Evolutionary conservation across 2,888 invertebrate species (phyloP), one percentile per base, ranked within the genome.

Genomic region (Drosophila fungiperda): DNA sequence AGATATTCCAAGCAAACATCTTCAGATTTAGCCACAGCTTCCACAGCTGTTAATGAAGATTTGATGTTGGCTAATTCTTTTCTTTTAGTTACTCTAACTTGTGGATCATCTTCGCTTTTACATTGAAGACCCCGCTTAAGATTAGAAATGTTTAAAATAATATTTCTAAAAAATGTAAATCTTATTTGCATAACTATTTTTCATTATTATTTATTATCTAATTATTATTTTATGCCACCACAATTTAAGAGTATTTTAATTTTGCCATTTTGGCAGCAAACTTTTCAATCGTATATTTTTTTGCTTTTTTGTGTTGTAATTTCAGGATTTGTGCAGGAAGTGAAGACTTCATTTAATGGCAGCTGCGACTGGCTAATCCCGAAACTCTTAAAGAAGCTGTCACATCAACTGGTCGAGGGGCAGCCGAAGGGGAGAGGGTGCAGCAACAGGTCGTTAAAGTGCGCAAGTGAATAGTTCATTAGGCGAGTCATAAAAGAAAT

Each of bases 391-490:
- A 83, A 80, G 70, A 80, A 80, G 80, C 76, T 80, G 80, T 80
- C 80, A 80, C 71, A 32, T 55, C 62, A 35, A 12, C 7, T 38
- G 53, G 52, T 9, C 11, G 33, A 15, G 33, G 20, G 12, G 35
- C 1, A 12, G 26, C 15, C 9, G 17, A 2, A 0, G 45, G 15
- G n/a, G 32, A 20, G 65, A 40, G 3, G 49, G 29, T 26, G 36
- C 15, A 5, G 35, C 36, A 26, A 23, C 45, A 48, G 49, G 82
- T 82, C 79, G 66, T 78, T 82, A 80, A 82, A 65, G 59, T 57
- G 38, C 29, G 52, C 73, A 76, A 81, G 80, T 90, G 90, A 90
- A 86, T 78, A 89, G 87, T 86, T 86, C 85, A 86, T 86, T 86
- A 86, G 85, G 73, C 83, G 77, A 74, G 70, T 72, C 89, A 75